Base-by-base conservation (phyloP, 2,797 vertebrate genomes). In the Halcyon leucocephala region DNA sequence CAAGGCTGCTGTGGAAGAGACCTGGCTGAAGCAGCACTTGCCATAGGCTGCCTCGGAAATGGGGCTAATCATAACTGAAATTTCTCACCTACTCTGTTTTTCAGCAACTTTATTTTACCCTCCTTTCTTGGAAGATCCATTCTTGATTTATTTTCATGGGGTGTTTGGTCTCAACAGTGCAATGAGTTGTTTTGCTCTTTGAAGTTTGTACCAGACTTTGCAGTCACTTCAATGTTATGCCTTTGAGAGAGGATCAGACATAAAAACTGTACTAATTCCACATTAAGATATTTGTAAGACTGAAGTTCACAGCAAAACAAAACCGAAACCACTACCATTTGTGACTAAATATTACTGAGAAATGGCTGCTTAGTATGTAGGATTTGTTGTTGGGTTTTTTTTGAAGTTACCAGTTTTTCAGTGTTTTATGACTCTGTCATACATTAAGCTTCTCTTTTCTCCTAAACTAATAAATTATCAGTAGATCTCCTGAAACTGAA, bases 21-120 rank as follows among this genome's bases (percentile, higher is more conserved):
- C 2, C 1, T 1, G 0, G 9, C 55, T 81, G 8, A 49, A 39
- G 54, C 31, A 6, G 0, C 1, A 21, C 25, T 72, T 54, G 44
- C 55, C 5, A 2, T 44, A 48, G 70, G 33, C 82, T 87, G 78
- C 81, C 37, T 77, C 60, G 65, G 71, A 57, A 79, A 67, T n/a
- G 25, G 26, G 28, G 35, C 57, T 88, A 31, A 81, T 82, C 2
- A 2, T 42, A 86, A 55, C 70, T 90, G 55, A 44, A 5, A 64
- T 92, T 89, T 96, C 62, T 42, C 76, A 61, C 72, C 77, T 74
- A 52, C 69, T 85, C 18, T 69, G 0, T 71, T 92, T 87, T 85
- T 77, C 65, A 66, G 19, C n/a, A 69, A 33, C 2, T 12, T 64
- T 60, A 49, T 51, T 51, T 51, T 51, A 16, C 25, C 9, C 25